Evolutionary conservation across 2,888 invertebrate genomes (phyloP), one percentile per base, ranked within the genome.

Genomic region (Melieria picta): DNA sequence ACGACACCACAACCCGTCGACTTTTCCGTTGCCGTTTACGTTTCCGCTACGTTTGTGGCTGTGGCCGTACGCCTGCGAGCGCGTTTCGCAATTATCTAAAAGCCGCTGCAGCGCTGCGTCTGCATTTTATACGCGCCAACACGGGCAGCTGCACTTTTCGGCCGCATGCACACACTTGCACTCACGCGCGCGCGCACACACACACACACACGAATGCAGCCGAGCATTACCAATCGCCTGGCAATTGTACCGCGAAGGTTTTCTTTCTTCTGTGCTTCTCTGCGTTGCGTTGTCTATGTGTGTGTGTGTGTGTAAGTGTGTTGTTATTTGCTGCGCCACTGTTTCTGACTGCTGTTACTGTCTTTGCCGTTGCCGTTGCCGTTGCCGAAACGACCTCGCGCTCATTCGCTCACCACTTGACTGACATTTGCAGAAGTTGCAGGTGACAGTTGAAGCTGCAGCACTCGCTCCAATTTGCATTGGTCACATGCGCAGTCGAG

Each of bases 401-500:
- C 62, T 72, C 68, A 71, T 73, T 77, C 75, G 74, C 71, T 76
- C 65, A 66, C 69, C 43, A 56, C 71, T 67, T 75, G 72, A 78
- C 78, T 78, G 66, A 73, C 74, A 71, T 72, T 47, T 64, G 67
- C 62, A 47, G 62, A 56, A 62, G 73, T 72, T 71, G 50, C 52
- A 43, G 50, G 10, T 72, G 68, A 68, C 68, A 70, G 71, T 60
- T 69, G 68, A 30, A 65, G 65, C 62, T 10, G 63, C 13, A 50
- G n/a, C n/a, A 47, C 48, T 69, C 46, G 52, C 48, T 69, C 46
- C 13, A 43, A 48, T 16, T 11, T 58, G 60, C 43, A 50, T 56
- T 75, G 79, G 80, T 77, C 78, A 81, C 81, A 82, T 82, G 81
- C 81, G 81, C 81, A 78, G 16, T 58, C 62, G 65, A 62, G 52